phyloP scores from a whole-genome alignment of 2,113 vertebrate genomes.

The Calidris pygmaea region DNA sequence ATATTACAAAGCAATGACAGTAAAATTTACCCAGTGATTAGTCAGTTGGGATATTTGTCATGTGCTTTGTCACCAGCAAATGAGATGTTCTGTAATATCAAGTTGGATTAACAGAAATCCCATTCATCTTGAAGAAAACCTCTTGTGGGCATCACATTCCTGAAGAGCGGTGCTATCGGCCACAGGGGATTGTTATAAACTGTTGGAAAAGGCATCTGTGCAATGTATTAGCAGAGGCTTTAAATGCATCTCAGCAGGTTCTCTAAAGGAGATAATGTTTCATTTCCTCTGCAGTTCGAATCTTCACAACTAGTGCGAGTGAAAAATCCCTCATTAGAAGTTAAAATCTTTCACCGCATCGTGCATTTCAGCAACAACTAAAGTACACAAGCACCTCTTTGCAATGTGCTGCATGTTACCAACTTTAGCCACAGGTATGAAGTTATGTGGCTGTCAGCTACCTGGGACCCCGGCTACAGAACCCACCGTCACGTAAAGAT shows the following conservation, averaged over 20 bases:
- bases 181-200: not conserved
- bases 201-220: not conserved
- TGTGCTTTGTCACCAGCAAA: not conserved
- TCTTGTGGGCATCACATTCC: not conserved
- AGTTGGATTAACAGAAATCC: not conserved
- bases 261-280: not conserved
- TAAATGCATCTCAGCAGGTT: not conserved
- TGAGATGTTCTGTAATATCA: not conserved
- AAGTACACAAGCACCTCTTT: not conserved
- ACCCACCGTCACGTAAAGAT: not conserved
- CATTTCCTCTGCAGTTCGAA: not conserved
- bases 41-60: not conserved
- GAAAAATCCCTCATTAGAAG: not conserved
- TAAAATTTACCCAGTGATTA: not conserved
- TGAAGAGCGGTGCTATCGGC: not conserved
- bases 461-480: not conserved
- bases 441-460: not conserved
- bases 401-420: fast-evolving
- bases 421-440: not conserved
- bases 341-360: not conserved
- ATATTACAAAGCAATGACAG: not conserved
- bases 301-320: not conserved
- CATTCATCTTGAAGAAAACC: not conserved
- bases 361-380: not conserved
- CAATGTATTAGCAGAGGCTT: not conserved